Percentiles rank a stretch among this genome's conserved stretches.
phyloP scores from a whole-genome alignment of 2,113 vertebrate species.

The Prunella himalayana region DNA sequence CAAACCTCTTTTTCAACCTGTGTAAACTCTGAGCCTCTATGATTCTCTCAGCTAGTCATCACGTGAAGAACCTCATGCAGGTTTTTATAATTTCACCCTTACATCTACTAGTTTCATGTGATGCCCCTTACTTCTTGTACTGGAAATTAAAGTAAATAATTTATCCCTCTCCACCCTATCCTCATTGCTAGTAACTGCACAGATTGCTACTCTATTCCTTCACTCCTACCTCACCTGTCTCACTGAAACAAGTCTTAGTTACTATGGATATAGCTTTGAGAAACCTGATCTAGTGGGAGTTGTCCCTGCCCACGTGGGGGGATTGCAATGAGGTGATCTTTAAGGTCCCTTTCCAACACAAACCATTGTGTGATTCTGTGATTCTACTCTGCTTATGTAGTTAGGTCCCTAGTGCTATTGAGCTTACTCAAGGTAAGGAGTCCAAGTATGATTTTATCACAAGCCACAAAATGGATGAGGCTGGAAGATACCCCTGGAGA shows the following conservation, averaged over 20 bases:
- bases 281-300: background rate
- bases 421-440: background rate
- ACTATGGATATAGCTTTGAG: background rate
- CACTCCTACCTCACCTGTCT: background rate
- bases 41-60: background rate
- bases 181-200: background rate
- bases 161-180: background rate
- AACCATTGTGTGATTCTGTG: background rate
- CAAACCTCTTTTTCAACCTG: background rate
- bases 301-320: background rate
- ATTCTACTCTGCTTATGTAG: background rate
- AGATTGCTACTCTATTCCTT: background rate
- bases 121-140: background rate
- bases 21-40: background rate
- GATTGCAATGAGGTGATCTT: background rate
- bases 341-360: background rate
- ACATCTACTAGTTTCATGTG: background rate
- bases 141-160: background rate
- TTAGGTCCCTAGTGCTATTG: background rate
- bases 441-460: background rate
- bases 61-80: fast-evolving
- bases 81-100: background rate
- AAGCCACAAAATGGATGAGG: background rate
- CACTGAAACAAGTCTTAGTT: background rate
- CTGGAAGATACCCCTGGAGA: background rate